A percentile compares a stretch with the other conserved stretches of the same genome.
Conservation (phyloP, 2,797 vertebrate species). For the Remorina albescens region DNA sequence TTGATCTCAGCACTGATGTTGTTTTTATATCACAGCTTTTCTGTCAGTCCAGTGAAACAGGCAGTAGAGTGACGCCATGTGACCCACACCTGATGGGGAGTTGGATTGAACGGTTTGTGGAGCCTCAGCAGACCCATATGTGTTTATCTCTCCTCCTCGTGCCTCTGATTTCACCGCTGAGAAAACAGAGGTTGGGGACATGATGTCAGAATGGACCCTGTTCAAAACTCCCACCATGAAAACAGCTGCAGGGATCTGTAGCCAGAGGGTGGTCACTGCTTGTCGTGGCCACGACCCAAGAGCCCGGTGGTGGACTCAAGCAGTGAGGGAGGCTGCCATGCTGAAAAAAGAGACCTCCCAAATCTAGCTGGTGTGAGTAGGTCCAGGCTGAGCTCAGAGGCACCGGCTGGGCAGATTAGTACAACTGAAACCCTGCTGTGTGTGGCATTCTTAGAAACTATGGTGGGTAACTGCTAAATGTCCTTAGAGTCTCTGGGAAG, state of each 20-base stretch:
- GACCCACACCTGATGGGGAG: conserved; percentile 14
- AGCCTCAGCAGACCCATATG: conserved; percentile 11
- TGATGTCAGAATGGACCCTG: conserved; percentile 25
- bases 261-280: conserved; percentile 35
- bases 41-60: conserved; percentile 19
- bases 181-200: conserved; percentile 30
- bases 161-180: conserved; percentile 22
- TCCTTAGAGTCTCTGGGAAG: neutral
- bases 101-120: too few relatives aligned
- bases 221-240: conserved; percentile 38
- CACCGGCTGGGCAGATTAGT: neutral
- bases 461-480: neutral
- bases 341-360: conserved; percentile 14
- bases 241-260: conserved; percentile 43
- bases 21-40: neutral
- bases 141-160: conserved; percentile 25
- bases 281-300: conserved; percentile 26
- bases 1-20: neutral
- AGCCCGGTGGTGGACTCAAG: conserved; percentile 4
- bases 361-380: neutral
- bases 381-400: neutral
- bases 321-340: conserved; percentile 2
- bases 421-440: conserved; percentile 1
- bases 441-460: neutral
- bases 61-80: neutral